Evolutionary conservation across 2,113 vertebrate species (phyloP).

Genomic region (Cricetomys ansorgei): DNA sequence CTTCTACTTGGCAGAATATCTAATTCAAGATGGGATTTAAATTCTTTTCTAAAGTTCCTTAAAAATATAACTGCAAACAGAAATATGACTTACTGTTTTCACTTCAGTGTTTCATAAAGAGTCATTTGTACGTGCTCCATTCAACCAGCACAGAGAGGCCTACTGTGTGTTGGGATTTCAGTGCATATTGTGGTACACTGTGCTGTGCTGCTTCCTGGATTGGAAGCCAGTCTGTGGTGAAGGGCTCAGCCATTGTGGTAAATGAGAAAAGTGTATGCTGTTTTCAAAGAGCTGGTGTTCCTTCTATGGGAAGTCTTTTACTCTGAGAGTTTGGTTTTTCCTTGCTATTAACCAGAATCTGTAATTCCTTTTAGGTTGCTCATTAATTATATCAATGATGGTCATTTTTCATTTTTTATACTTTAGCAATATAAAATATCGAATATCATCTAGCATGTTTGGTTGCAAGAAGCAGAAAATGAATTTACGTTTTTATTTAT

Average conservation of each 20-base stretch:
- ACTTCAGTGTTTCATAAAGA: not conserved
- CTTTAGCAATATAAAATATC: constrained; percentile 28
- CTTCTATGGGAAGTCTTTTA: not conserved
- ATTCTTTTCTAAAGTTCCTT: not conserved
- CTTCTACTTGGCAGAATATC: not conserved
- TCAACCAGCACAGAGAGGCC: not conserved
- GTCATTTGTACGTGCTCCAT: not conserved
- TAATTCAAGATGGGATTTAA: not conserved
- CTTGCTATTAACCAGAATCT: constrained; percentile 9
- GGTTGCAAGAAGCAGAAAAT: not conserved
- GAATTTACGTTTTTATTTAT: not conserved
- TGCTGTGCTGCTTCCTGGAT: not conserved
- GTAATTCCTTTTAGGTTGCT: constrained; percentile 25
- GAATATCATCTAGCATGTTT: constrained; percentile 30
- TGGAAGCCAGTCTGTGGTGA: not conserved
- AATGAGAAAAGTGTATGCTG: not conserved
- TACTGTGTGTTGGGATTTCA: not conserved
- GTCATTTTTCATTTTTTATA: not conserved
- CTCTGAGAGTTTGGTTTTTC: not conserved
- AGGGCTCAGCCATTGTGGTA: not conserved
- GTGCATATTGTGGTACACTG: not conserved
- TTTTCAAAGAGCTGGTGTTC: not conserved
- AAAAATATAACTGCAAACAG: not conserved
- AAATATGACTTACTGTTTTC: not conserved
- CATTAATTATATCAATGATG: not conserved